These are phyloP conservation scores for Gymnarchus niloticus DNA, from an alignment of 2,113 vertebrate genomes.

Conservation along the genomic window DNA sequence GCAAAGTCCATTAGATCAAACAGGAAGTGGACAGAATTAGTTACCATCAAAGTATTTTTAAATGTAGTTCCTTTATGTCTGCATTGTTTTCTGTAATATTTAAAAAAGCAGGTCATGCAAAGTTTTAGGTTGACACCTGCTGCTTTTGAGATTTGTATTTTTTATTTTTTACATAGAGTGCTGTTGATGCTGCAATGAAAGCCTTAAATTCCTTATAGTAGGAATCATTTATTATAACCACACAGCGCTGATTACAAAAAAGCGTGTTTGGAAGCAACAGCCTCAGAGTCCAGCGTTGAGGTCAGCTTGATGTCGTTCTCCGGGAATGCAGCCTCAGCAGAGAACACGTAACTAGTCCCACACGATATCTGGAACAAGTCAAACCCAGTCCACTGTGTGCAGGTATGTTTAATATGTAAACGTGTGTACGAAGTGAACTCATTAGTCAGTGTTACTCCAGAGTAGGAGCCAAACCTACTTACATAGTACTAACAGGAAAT, in stretches of 20 bases:
- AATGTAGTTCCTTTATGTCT: neutral
- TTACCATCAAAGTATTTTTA: neutral
- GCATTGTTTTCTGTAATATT: neutral
- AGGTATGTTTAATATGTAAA: neutral
- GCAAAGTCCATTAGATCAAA: neutral
- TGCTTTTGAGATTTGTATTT: neutral
- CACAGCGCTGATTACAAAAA: neutral
- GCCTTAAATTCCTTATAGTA: too few species aligned
- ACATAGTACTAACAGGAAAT: constrained; percentile 2
- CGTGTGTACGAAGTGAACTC: neutral
- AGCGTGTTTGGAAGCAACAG: neutral
- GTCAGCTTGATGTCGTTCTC: neutral
- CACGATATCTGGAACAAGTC: neutral
- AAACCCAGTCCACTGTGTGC: neutral
- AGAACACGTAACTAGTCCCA: neutral
- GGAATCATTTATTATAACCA: too few species aligned
- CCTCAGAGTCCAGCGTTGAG: neutral
- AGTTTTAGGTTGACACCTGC: neutral
- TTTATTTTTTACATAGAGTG: neutral
- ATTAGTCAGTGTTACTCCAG: too few species aligned
- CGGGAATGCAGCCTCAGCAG: neutral
- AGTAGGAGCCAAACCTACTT: neutral
- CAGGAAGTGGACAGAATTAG: neutral
- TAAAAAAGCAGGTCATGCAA: neutral
- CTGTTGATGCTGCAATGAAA: neutral